Evolutionary conservation across 2,113 vertebrate genomes (phyloP).

Genomic region (Panurus biarmicus): DNA sequence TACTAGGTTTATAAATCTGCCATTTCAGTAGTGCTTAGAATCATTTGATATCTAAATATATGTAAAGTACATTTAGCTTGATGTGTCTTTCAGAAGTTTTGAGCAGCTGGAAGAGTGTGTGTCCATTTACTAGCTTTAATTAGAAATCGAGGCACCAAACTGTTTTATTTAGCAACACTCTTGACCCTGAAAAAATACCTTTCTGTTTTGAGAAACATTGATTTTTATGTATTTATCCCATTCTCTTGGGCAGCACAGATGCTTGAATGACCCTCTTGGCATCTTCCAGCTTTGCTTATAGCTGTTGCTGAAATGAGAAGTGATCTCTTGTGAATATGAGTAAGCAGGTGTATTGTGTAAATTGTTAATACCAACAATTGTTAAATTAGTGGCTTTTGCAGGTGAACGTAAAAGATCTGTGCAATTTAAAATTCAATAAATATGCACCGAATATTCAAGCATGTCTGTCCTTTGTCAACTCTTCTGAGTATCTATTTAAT

Average conservation of each 20-base stretch:
- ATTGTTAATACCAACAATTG: neutral
- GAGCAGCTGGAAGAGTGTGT: neutral
- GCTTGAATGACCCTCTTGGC: neutral
- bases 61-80: neutral
- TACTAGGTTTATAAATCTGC: neutral
- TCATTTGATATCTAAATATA: neutral
- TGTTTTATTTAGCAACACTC: neutral
- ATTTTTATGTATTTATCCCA: neutral
- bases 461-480: neutral
- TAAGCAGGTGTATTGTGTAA: neutral
- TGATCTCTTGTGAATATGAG: neutral
- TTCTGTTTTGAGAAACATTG: neutral
- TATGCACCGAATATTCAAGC: neutral
- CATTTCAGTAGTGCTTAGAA: neutral
- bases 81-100: neutral
- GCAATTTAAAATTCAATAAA: slow-evolving; percentile 15
- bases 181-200: neutral
- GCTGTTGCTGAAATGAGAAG: neutral
- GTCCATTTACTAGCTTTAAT: neutral
- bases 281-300: neutral
- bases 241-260: neutral
- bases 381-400: neutral
- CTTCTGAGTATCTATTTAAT: neutral
- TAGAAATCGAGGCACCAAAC: neutral
- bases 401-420: neutral